Evolutionary conservation across 2,888 invertebrate species (phyloP).

Genomic region (Enoplolaimus lenunculus): DNA sequence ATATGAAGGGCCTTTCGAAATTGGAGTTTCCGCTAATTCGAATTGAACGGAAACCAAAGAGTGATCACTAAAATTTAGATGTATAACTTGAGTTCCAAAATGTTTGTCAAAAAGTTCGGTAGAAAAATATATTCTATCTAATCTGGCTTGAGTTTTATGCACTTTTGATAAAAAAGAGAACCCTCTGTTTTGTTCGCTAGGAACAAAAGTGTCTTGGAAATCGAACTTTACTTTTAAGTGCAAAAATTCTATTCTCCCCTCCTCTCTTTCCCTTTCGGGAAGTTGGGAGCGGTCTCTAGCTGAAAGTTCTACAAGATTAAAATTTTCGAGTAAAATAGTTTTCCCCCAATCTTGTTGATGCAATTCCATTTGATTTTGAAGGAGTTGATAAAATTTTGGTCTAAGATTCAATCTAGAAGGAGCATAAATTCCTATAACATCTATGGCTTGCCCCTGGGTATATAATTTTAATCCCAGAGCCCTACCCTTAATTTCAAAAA

Average conservation of each 20-base stretch:
- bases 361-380: not conserved
- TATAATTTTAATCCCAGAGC: not conserved
- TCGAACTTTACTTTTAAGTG: not conserved
- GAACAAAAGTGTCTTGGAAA: no score
- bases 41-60: not conserved
- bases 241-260: not conserved
- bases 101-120: not conserved
- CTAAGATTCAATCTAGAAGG: not conserved
- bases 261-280: not conserved
- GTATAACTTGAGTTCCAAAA: not conserved
- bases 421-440: not conserved
- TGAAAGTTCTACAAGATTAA: not conserved
- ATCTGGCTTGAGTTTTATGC: not conserved
- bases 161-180: not conserved
- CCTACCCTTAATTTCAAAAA: conserved; percentile 10
- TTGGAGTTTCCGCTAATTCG: not conserved
- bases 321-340: not conserved
- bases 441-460: not conserved
- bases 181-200: not conserved
- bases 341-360: not conserved
- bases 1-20: not conserved
- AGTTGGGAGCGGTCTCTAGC: not conserved
- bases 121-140: conserved; percentile 14
- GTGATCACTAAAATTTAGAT: not conserved
- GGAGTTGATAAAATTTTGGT: not conserved